Evolutionary conservation across 2,888 invertebrate species (phyloP).

Genomic region (Lymantria monacha): DNA sequence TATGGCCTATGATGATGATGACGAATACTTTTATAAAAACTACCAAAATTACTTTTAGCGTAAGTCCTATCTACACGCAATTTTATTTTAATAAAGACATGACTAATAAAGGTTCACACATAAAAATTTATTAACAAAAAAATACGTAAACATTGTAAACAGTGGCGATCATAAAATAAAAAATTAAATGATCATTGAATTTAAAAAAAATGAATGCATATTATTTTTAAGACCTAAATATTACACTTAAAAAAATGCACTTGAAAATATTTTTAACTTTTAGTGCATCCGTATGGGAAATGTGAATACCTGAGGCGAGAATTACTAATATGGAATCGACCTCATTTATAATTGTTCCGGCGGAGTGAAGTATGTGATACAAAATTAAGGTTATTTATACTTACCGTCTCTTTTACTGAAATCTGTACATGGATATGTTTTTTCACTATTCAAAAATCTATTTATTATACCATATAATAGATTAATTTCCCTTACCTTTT

Average conservation of each 20-base stretch:
- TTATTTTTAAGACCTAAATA: conserved; percentile 12
- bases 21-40: too few relatives aligned
- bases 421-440: too few relatives aligned
- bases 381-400: conserved; percentile 11
- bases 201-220: conserved; percentile 19
- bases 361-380: conserved; percentile 28
- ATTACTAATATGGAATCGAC: conserved; percentile 36
- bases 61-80: too few relatives aligned
- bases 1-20: too few relatives aligned
- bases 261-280: conserved; percentile 17
- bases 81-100: too few relatives aligned
- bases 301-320: conserved; percentile 30
- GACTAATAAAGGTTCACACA: too few relatives aligned
- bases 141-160: conserved; percentile 5
- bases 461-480: too few relatives aligned
- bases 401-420: neutral
- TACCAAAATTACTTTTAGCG: too few relatives aligned
- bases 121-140: too few relatives aligned
- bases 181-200: conserved; percentile 13
- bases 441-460: too few relatives aligned
- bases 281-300: conserved; percentile 28
- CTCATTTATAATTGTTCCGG: conserved; percentile 40
- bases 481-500: too few relatives aligned
- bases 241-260: conserved; percentile 8
- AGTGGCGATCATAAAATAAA: conserved; percentile 14